Base-by-base conservation (phyloP, 2,797 vertebrate species). In the Antennarius maculatus region DNA sequence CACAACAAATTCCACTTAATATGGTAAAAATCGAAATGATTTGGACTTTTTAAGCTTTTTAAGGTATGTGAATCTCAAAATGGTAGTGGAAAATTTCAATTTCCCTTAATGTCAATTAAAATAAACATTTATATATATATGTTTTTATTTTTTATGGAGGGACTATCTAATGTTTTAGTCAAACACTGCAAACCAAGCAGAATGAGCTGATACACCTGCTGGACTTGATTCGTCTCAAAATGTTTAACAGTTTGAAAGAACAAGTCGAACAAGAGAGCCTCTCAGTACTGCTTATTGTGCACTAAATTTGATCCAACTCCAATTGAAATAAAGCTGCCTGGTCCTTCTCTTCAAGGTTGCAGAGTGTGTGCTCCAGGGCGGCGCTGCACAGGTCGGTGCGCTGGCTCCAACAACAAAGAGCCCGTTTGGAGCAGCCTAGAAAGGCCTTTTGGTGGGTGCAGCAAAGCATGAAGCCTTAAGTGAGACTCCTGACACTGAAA, bases 401-500 rank as follows among this genome's bases (percentile, higher is more conserved):
- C 82, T 81, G 85, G 88, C 86, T 84, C 73, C 27, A 59, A 87
- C 85, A 90, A 90, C 89, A 92, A 91, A 88, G 82, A 54, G 17
- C 51, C 61, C 77, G 76, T 80, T 79, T 84, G 66, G 69, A 81
- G 71, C 52, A 54, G 80, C 80, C 80, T 77, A 90, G 89, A 92
- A 85, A 16, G 46, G 71, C 66, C 87, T 90, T 93, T 90, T 82
- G 89, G 79, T 41, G 74, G 58, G 74, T 84, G 87, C 86, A 88
- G 71, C 74, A 89, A 85, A 72, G 86, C 86, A 80, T 91, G 85
- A 92, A 90, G 76, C 57, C 39, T 61, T 27, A 13, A 71, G 69
- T 84, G 76, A 75, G 76, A 79, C 79, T 80, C 76, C 76, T 71
- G 62, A 55, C 63, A 60, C 78, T 67, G 69, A 74, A 39, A 47